Conservation (phyloP, 2,888 invertebrate species). For the Drosophila anomalipes region DNA sequence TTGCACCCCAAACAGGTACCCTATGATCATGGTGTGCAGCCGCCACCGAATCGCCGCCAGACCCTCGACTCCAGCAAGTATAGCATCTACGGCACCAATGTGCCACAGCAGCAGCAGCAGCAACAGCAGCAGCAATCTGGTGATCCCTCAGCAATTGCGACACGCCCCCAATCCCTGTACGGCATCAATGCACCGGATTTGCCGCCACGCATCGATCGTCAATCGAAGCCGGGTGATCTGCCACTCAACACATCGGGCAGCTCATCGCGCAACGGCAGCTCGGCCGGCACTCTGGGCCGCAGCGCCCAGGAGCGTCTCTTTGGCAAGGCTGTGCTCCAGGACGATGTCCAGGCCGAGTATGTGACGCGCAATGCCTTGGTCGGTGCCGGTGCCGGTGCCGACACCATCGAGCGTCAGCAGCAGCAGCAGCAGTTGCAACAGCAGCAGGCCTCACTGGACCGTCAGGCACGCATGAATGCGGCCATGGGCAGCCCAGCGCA, state of each 20-base stretch:
- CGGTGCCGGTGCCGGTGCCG: slow-evolving; percentile 61
- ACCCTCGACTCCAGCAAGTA: slow-evolving; percentile 83
- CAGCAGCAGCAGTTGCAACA: slow-evolving; percentile 70
- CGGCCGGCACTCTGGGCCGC: slow-evolving; percentile 85
- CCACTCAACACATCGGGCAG: slow-evolving; percentile 84
- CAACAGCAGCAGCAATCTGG: slow-evolving; percentile 73
- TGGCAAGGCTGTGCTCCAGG: slow-evolving; percentile 85
- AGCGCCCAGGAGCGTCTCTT: slow-evolving; percentile 91
- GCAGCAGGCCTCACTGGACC: slow-evolving; percentile 83
- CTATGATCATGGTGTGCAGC: slow-evolving; percentile 83
- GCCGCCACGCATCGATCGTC: slow-evolving; percentile 93
- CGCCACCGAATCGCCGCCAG: slow-evolving; percentile 83
- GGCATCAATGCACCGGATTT: slow-evolving; percentile 89
- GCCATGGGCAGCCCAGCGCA: slow-evolving; percentile 66
- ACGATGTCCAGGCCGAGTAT: slow-evolving; percentile 85
- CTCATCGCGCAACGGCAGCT: slow-evolving; percentile 87
- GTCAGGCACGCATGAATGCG: slow-evolving; percentile 82
- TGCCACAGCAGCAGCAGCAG: slow-evolving; percentile 60
- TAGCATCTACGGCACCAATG: slow-evolving; percentile 80
- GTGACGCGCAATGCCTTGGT: slow-evolving; percentile 79
- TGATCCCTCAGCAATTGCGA: slow-evolving; percentile 79
- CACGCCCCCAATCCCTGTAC: slow-evolving; percentile 86
- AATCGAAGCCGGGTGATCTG: slow-evolving; percentile 88
- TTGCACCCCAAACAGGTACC: slow-evolving; percentile 78
- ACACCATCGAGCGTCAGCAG: slow-evolving; percentile 80